Base-by-base conservation (phyloP, 2,888 invertebrate species). In the Caenorhabditis wallacei region DNA sequence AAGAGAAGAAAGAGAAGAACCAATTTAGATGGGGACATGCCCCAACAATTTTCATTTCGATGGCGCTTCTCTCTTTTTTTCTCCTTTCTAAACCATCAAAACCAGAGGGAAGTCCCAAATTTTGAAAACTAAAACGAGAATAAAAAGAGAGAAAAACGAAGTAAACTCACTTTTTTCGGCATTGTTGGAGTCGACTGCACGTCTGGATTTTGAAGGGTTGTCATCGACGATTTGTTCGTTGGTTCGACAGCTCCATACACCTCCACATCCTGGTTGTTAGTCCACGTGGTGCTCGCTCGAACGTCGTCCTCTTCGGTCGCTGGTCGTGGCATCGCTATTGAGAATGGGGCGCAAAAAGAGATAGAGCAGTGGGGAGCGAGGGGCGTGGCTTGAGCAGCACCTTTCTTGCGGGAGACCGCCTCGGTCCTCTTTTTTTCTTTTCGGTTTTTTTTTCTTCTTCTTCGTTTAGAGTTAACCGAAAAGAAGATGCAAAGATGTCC, bases 91-190 rank as follows among this genome's bases (percentile, higher is more conserved):
- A 11, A 48, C 30, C 64, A 64, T 64, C 64, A 51, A 51, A 51
- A 26, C 61, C 35, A n/a, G 10, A 48, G 22, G 43, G 20, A 54
- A 22, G 22, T 22, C 63, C 46, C 63, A 20, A 37, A 35, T 22
- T 22, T 40, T 46, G 22, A 46, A 22, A 37, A 43, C 40, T 20
- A 26, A 51, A 46, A 26, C 43, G 46, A 48, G 46, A n/a, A 48
- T 2, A 43, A 43, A 16, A 43, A 43, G 16, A 13, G 10, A 22
- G 22, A 53, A 18, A 18, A 18, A 22, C 2, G 20, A 53, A 43
- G 16, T 22, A 13, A 26, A 59, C 80, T 61, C 46, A 80, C 80
- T 54, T 80, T 80, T 43, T 81, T 81, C 22, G 81, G 81, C 81
- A 81, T 81, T 24, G 75, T 75, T 24, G 81, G 81, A 1, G 81